These are phyloP conservation scores for Chloropsis cyanopogon DNA, from an alignment of 2,113 vertebrate genomes.

Conservation along the genomic window DNA sequence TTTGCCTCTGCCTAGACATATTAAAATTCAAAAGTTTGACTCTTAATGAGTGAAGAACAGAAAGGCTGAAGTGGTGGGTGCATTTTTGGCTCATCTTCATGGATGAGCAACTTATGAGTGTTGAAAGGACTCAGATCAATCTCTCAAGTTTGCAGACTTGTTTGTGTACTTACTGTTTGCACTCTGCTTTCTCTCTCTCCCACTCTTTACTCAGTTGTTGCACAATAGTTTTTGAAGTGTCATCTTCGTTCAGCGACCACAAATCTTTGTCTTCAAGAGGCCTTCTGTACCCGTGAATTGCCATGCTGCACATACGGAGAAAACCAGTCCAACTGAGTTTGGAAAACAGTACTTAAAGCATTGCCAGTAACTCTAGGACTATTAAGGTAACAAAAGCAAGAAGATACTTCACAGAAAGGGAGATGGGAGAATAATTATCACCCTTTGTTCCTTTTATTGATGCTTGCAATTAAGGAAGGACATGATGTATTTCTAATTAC, in stretches of 20 bases:
- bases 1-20: not conserved
- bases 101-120: not conserved
- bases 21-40: not conserved
- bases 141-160: not conserved
- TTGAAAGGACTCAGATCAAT: not conserved
- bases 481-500: not conserved
- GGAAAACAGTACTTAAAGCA: not conserved
- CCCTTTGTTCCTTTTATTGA: not conserved
- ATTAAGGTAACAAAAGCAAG: not conserved
- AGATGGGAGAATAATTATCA: not conserved
- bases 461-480: not conserved
- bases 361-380: not conserved
- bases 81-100: not conserved
- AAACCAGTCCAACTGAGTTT: not conserved
- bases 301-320: constrained; percentile 76
- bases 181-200: constrained; percentile 79
- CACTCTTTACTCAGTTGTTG: constrained; percentile 82
- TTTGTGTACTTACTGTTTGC: not conserved
- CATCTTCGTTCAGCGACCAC: constrained; percentile 86
- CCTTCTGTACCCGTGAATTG: constrained; percentile 86
- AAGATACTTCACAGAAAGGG: not conserved
- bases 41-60: not conserved
- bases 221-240: constrained; percentile 80
- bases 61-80: not conserved
- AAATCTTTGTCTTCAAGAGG: constrained; percentile 89